These are phyloP conservation scores for Drosophila ambigua DNA, from an alignment of 1,140 invertebrate species.

Conservation along the genomic window DNA sequence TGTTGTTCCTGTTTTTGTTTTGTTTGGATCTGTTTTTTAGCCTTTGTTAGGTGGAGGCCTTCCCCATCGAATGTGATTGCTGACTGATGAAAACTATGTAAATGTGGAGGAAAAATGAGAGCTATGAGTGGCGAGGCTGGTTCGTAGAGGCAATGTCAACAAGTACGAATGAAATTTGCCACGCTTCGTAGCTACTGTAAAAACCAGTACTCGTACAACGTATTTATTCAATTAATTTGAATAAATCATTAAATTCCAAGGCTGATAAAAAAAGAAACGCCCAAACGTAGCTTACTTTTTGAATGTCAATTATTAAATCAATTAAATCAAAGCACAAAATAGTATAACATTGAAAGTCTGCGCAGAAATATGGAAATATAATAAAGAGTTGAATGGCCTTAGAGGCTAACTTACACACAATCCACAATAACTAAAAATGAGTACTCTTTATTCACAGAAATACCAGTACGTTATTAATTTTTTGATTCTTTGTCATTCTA, in stretches of 20 bases:
- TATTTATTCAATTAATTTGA: slow-evolving; percentile 48
- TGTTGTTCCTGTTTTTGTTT: slow-evolving; percentile 30
- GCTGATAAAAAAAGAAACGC: slow-evolving; percentile 18
- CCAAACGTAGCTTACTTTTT: slow-evolving; percentile 1
- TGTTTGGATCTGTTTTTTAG: slow-evolving; percentile 3
- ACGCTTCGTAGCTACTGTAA: slow-evolving; percentile 44
- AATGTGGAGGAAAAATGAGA: slow-evolving; percentile 29
- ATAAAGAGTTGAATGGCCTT: not conserved
- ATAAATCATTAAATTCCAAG: slow-evolving; percentile 53
- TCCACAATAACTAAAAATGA: too few relatives aligned
- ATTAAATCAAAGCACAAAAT: slow-evolving; percentile 18
- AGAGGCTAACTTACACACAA: too few relatives aligned
- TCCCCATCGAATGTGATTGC: slow-evolving; percentile 34
- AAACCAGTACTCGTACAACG: not conserved
- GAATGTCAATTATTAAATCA: slow-evolving; percentile 7
- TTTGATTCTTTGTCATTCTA: too few relatives aligned
- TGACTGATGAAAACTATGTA: slow-evolving; percentile 33
- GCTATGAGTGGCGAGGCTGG: not conserved
- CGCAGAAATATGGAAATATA: not conserved
- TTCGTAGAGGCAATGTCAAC: slow-evolving; percentile 37
- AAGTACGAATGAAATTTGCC: slow-evolving; percentile 33
- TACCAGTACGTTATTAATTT: too few relatives aligned
- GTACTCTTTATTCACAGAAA: not conserved
- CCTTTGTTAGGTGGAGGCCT: slow-evolving; percentile 20
- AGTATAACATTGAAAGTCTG: slow-evolving; percentile 6